A percentile compares a stretch with the other conserved stretches of the same genome.
These are phyloP conservation scores for Lepus oiostolus DNA, from an alignment of 2,797 vertebrate genomes.

Conservation along the genomic window DNA sequence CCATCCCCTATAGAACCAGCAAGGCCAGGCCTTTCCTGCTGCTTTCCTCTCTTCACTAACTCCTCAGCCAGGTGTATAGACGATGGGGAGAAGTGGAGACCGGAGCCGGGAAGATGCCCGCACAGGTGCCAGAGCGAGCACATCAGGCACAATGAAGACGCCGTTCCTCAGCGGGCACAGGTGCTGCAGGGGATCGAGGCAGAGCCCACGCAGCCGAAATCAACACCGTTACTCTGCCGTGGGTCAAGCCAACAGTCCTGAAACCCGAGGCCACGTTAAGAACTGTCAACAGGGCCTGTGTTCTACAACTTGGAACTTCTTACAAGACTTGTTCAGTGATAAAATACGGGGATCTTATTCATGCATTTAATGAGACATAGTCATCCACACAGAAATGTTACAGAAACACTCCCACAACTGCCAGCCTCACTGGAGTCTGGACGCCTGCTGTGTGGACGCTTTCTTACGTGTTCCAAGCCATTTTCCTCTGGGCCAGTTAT, in stretches of 20 bases:
- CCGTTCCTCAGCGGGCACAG: background rate
- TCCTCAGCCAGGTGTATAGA: background rate
- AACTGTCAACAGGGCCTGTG: background rate
- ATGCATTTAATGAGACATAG: constrained; percentile 8
- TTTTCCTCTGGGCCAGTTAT: background rate
- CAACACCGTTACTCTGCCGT: background rate
- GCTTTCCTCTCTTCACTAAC: background rate
- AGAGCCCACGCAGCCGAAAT: background rate
- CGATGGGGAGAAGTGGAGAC: background rate
- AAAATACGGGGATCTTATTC: background rate
- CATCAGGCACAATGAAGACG: background rate
- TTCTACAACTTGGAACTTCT: background rate
- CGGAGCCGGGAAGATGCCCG: background rate
- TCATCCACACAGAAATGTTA: background rate
- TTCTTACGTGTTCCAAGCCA: background rate
- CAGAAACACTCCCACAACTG: constrained; percentile 2
- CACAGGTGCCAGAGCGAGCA: background rate
- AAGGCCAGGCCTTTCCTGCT: background rate
- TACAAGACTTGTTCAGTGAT: background rate
- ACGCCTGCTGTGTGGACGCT: background rate
- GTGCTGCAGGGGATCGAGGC: background rate
- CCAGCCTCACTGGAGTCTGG: background rate
- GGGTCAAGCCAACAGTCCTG: background rate
- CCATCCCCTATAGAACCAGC: background rate
- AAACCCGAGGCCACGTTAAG: background rate